These are phyloP conservation scores for Oreochromis aureus DNA, from an alignment of 2,113 vertebrate genomes.

Conservation along the genomic window DNA sequence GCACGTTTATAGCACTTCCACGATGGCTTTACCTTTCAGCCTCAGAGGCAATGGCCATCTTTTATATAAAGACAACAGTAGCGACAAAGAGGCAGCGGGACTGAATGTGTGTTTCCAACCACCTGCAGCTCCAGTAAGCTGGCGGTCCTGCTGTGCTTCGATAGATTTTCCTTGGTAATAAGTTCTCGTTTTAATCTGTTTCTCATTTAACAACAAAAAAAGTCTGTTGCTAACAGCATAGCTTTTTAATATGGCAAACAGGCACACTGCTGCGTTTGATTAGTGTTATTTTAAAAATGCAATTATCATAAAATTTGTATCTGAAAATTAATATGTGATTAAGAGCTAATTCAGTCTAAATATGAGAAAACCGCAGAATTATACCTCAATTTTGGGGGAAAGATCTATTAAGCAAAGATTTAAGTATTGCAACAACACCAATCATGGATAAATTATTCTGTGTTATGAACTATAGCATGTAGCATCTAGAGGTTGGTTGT, in stretches of 20 bases:
- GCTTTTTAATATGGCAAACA: background rate
- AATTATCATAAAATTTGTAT: slow-evolving; percentile 4
- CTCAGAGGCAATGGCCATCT: background rate
- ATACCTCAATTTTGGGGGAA: background rate
- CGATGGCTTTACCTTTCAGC: background rate
- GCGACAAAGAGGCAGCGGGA: background rate
- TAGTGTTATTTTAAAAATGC: background rate
- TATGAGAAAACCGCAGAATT: background rate
- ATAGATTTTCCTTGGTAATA: background rate
- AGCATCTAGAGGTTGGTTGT: background rate
- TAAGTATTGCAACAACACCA: background rate
- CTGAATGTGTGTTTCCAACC: background rate
- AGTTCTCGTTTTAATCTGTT: background rate
- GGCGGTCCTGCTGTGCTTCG: background rate
- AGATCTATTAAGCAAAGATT: background rate
- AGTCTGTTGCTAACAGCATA: background rate
- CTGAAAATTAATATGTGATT: background rate
- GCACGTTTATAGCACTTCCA: background rate
- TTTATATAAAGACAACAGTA: background rate
- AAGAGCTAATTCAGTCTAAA: background rate
- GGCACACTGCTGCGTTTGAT: background rate
- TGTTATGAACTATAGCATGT: background rate
- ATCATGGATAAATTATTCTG: background rate
- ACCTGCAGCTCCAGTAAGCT: background rate
- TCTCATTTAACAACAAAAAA: background rate